Base-by-base conservation (phyloP, 2,888 invertebrate species). In the Philereme vetulata region DNA sequence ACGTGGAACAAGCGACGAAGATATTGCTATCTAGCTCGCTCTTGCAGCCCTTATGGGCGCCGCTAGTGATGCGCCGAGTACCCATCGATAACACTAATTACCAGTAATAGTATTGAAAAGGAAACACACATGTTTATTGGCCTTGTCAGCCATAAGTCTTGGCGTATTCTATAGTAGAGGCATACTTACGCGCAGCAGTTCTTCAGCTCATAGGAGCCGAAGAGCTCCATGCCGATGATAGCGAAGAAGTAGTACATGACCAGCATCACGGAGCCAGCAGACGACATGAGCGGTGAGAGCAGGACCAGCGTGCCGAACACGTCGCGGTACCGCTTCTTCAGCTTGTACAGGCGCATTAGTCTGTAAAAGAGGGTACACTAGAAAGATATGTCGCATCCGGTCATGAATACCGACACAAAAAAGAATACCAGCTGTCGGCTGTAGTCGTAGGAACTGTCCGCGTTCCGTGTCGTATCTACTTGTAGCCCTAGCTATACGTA, bases 211-310 rank as follows among this genome's bases (percentile, higher is more conserved):
- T 95, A 94, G 0, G 93, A 93, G 0, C 96, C 94, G 83, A 97
- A 97, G 32, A 97, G 86, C 82, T 97, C 98, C 97, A 97, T 97
- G 53, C 97, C 97, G 75, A 97, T 94, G 69, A 98, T 96, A 4
- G 97, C 96, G 88, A 97, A 97, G 91, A 96, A 97, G 85, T 97
- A 98, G 83, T 97, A 97, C 85, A 97, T 93, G 71, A 96, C 95
- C 56, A 96, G 89, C 94, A 97, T 96, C 8, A 97, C 97, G 67
- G 96, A 94, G 8, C 95, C 95, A 0, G 97, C 96, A 0, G 97
- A 96, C 51, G 95, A 94, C 95, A 97, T 96, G 21, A 97, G 92
- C n/a, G 97, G 96, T 0, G 96, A 94, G 42, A 97, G 88, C 64
- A 97, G 94, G 34, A 96, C 96, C 51, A 97, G 88, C 0, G 97